Percentiles rank a stretch among this genome's conserved stretches.
phyloP scores from a whole-genome alignment of 1,140 invertebrate species.

The Xylocopa sonorina region DNA sequence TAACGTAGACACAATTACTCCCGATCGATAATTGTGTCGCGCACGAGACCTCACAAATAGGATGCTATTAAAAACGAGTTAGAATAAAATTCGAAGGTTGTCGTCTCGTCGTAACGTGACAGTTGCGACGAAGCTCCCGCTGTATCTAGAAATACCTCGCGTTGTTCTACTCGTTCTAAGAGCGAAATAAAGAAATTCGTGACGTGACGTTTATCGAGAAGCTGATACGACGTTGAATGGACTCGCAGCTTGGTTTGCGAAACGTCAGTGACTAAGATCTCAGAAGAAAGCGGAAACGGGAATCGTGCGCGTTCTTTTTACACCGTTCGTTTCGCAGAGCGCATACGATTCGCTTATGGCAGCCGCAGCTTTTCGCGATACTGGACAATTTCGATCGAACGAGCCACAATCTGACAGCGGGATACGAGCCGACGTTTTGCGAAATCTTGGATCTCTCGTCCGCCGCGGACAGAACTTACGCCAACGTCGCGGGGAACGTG shows the following conservation, averaged over 20 bases:
- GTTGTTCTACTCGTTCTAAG: neutral
- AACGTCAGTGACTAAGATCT: neutral
- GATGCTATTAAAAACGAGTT: neutral
- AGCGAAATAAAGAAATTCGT: too few species aligned
- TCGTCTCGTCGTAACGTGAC: neutral
- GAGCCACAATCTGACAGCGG: slow-evolving; percentile 25
- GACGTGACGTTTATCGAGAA: neutral
- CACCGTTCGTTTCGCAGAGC: slow-evolving; percentile 75
- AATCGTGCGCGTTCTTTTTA: too few species aligned
- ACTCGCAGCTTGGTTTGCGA: neutral
- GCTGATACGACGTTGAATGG: neutral
- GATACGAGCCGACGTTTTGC: slow-evolving; percentile 66
- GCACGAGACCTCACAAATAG: too few species aligned
- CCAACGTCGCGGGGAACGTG: neutral
- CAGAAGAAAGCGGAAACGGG: neutral
- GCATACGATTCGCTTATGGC: slow-evolving; percentile 82
- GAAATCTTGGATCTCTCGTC: slow-evolving; percentile 70
- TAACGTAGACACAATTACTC: neutral
- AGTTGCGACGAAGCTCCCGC: neutral
- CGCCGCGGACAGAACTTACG: neutral
- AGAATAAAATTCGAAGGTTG: neutral
- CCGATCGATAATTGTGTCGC: too few species aligned
- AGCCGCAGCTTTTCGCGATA: slow-evolving; percentile 85
- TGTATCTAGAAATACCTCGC: slow-evolving; percentile 44
- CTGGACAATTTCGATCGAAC: slow-evolving; percentile 69